Conservation (phyloP, 2,888 invertebrate genomes). For the Limnephilus auricula region DNA sequence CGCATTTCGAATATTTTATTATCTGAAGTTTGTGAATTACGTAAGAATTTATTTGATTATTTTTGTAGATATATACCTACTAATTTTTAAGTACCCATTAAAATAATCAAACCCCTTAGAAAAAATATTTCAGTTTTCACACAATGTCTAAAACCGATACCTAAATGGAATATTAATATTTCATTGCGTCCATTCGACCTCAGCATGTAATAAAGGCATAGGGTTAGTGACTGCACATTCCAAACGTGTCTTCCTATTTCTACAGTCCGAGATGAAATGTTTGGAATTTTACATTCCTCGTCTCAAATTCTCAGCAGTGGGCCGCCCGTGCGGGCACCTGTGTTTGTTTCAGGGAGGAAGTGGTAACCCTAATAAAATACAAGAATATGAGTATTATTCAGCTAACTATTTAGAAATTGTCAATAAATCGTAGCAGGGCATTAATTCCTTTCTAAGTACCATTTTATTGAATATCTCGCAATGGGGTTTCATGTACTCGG, state of each 20-base stretch:
- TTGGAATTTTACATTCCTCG: slow-evolving; percentile 47
- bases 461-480: neutral
- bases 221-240: slow-evolving; percentile 42
- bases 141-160: neutral
- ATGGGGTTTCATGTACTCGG: neutral
- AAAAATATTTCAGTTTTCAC: neutral
- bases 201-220: slow-evolving; percentile 53
- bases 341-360: slow-evolving; percentile 9
- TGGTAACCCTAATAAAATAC: neutral
- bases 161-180: slow-evolving; percentile 54
- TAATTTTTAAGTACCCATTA: too few species aligned
- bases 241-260: slow-evolving; percentile 16
- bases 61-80: too few species aligned
- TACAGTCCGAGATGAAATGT: slow-evolving; percentile 53
- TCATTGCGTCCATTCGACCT: slow-evolving; percentile 49
- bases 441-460: neutral
- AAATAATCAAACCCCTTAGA: too few species aligned
- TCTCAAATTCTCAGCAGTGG: slow-evolving; percentile 24
- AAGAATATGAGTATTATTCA: neutral
- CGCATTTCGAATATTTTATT: too few species aligned
- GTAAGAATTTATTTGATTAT: too few species aligned
- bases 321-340: slow-evolving; percentile 25
- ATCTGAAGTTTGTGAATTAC: too few species aligned
- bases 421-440: neutral
- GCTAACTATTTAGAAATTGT: neutral